A percentile compares a stretch with the other conserved stretches of the same genome.
Conservation (phyloP, 2,113 vertebrate species). For the Pangasianodon hypophthalmus region DNA sequence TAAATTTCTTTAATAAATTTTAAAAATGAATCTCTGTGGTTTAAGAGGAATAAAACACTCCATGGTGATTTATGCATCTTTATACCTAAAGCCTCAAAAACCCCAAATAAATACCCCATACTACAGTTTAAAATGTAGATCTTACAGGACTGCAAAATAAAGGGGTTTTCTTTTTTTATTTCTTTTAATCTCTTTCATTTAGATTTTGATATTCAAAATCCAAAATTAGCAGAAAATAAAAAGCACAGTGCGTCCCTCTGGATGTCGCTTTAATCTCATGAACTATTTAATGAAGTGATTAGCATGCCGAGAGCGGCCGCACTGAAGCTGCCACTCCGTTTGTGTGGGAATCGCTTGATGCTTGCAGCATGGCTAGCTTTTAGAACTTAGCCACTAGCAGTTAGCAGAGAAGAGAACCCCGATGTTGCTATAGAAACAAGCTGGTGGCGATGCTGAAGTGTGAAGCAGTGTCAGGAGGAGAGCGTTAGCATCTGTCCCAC, state of each 20-base stretch:
- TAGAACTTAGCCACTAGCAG: neutral
- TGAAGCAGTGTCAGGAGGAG: slow-evolving; percentile 30
- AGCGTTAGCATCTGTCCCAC: slow-evolving; percentile 32
- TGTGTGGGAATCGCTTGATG: neutral
- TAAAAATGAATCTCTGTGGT: too few relatives aligned
- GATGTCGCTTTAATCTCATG: slow-evolving; percentile 50
- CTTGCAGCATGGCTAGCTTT: slow-evolving; percentile 1
- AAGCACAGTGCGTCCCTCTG: neutral
- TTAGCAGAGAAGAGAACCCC: slow-evolving; percentile 17
- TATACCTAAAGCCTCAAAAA: neutral
- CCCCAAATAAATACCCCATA: neutral
- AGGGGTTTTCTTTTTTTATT: neutral
- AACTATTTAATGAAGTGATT: slow-evolving; percentile 53
- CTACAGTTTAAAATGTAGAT: neutral
- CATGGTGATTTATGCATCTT: neutral
- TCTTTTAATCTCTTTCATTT: neutral
- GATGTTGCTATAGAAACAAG: slow-evolving; percentile 56
- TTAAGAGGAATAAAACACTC: neutral
- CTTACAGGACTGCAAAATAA: neutral
- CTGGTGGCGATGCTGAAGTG: slow-evolving; percentile 18
- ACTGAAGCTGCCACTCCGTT: neutral
- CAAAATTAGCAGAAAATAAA: neutral
- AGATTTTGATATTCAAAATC: neutral
- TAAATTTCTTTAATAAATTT: too few relatives aligned
- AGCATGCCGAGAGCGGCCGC: slow-evolving; percentile 40